Evolutionary conservation across 2,797 vertebrate genomes (phyloP).

Genomic region (Acanthurus leucopareius): DNA sequence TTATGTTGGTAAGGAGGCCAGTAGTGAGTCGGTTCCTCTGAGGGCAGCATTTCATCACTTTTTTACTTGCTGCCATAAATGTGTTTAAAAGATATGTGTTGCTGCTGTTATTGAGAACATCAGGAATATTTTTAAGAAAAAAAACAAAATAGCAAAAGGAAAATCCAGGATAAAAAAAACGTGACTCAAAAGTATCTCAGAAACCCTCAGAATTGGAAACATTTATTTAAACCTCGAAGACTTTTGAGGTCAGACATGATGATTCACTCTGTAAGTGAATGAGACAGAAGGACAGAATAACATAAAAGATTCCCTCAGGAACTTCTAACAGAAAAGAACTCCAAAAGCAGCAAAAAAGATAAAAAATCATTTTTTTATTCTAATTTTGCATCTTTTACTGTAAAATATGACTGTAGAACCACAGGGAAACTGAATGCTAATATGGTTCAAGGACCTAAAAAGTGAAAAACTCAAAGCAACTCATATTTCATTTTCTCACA

Average conservation of each 20-base stretch:
- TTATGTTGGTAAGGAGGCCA: too few relatives aligned
- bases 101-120: too few relatives aligned
- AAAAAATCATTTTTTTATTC: neutral
- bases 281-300: neutral
- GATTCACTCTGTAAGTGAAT: neutral
- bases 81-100: too few relatives aligned
- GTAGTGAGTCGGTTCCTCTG: too few relatives aligned
- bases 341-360: neutral
- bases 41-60: too few relatives aligned
- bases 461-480: neutral
- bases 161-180: too few relatives aligned
- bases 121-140: too few relatives aligned
- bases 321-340: neutral
- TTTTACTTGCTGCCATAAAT: too few relatives aligned
- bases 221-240: too few relatives aligned
- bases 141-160: too few relatives aligned
- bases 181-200: too few relatives aligned
- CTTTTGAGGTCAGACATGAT: neutral
- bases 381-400: neutral
- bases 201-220: too few relatives aligned
- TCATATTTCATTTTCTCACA: slow-evolving; percentile 23
- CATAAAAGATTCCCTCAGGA: neutral
- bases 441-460: neutral
- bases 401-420: neutral
- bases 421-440: slow-evolving; percentile 10